These are phyloP conservation scores for Gandaritis pyraliata DNA, from an alignment of 2,888 invertebrate species.

Conservation along the genomic window DNA sequence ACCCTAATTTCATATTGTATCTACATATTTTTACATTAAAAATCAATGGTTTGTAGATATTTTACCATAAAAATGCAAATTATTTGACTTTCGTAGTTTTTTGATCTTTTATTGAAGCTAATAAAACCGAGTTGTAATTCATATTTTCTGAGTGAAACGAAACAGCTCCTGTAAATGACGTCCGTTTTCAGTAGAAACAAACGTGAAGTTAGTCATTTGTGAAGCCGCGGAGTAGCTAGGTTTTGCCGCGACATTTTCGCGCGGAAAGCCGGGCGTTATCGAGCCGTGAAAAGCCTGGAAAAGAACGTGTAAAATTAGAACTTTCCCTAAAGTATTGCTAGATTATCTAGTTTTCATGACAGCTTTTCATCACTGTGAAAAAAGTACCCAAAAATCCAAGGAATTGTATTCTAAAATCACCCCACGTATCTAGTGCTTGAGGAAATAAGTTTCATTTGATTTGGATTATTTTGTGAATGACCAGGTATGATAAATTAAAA, in stretches of 20 bases:
- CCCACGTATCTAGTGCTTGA: slow-evolving; percentile 37
- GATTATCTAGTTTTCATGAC: slow-evolving; percentile 57
- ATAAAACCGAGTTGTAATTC: neutral
- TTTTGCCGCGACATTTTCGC: slow-evolving; percentile 85
- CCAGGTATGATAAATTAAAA: slow-evolving; percentile 68
- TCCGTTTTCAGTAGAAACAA: slow-evolving; percentile 80
- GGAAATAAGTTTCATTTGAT: slow-evolving; percentile 67
- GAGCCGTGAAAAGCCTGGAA: slow-evolving; percentile 80
- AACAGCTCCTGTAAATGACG: slow-evolving; percentile 59
- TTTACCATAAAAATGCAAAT: neutral
- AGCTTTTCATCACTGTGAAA: slow-evolving; percentile 49
- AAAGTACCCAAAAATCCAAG: slow-evolving; percentile 51
- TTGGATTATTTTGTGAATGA: slow-evolving; percentile 79
- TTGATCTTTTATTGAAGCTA: neutral
- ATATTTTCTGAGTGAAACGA: slow-evolving; percentile 50
- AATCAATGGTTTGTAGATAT: no score
- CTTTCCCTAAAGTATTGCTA: slow-evolving; percentile 52
- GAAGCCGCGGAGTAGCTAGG: slow-evolving; percentile 61
- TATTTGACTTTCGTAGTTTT: neutral
- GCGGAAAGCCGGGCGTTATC: slow-evolving; percentile 85
- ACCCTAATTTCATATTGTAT: no score
- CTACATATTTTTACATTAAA: no score
- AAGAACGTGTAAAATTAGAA: slow-evolving; percentile 62
- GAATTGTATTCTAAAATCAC: slow-evolving; percentile 49
- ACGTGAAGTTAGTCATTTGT: slow-evolving; percentile 74